Conservation (phyloP, 2,797 vertebrate genomes). For the Pipistrellus nathusii region DNA sequence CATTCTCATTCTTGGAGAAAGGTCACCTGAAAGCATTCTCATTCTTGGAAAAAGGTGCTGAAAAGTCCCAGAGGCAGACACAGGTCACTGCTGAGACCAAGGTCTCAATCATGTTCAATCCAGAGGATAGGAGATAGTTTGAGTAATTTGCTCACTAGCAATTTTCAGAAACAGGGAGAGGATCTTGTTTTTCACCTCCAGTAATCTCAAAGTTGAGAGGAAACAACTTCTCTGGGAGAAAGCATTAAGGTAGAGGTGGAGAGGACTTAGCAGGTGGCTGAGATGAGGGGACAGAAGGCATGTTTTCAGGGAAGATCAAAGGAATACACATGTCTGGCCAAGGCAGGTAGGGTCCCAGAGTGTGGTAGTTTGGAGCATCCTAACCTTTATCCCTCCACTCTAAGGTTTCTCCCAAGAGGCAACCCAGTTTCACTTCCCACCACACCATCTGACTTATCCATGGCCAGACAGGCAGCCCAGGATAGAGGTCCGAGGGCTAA, state of each 20-base stretch:
- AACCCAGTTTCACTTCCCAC: background rate
- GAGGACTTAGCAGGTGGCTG: background rate
- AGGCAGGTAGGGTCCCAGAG: background rate
- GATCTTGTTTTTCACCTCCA: background rate
- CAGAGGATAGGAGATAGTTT: background rate
- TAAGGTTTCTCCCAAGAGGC: background rate
- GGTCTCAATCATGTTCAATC: background rate
- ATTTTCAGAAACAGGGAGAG: background rate
- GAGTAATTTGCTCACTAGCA: background rate
- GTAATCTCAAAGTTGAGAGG: background rate
- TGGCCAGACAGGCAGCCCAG: background rate
- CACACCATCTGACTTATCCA: background rate
- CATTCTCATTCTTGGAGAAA: background rate
- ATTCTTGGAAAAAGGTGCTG: background rate
- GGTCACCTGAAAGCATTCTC: background rate
- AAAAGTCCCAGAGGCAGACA: background rate
- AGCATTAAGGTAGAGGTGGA: background rate
- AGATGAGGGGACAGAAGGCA: accelerated
- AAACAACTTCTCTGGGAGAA: background rate
- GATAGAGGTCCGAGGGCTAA: background rate
- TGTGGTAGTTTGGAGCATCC: background rate
- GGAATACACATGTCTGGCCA: too few relatives aligned
- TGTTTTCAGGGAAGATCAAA: background rate
- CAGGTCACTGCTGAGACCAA: background rate
- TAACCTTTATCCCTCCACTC: background rate